Evolutionary conservation across 1,140 invertebrate species (phyloP).

Genomic region (Octopus sinensis): DNA sequence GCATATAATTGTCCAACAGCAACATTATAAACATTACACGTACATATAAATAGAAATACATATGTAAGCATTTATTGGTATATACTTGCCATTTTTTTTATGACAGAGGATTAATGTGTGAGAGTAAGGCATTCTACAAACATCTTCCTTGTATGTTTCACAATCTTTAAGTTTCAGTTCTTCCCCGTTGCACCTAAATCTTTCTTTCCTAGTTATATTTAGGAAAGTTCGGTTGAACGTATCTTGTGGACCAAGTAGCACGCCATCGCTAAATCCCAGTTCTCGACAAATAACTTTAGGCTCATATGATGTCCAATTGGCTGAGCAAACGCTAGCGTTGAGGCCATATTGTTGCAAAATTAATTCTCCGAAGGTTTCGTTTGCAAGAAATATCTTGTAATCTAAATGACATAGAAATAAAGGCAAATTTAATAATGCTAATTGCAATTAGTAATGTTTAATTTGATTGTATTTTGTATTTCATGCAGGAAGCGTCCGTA

Average conservation of each 20-base stretch:
- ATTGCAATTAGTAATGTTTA: no score
- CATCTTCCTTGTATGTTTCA: neutral
- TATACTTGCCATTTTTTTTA: constrained; percentile 30
- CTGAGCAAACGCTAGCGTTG: constrained; percentile 37
- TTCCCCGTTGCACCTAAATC: constrained; percentile 28
- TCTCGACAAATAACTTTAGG: constrained; percentile 37
- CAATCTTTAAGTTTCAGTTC: constrained; percentile 34
- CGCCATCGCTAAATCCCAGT: constrained; percentile 34
- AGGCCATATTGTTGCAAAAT: constrained; percentile 32
- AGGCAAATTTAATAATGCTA: no score
- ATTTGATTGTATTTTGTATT: no score
- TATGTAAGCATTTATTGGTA: neutral
- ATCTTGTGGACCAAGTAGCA: constrained; percentile 33
- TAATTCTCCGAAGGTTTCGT: constrained; percentile 34
- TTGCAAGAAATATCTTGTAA: constrained; percentile 28
- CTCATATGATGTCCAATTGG: constrained; percentile 37
- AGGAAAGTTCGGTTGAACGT: constrained; percentile 19
- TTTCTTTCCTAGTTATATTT: neutral
- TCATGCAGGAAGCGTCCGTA: no score
- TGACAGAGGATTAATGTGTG: neutral
- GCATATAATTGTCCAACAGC: no score
- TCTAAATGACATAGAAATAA: constrained; percentile 17
- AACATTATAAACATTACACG: no score
- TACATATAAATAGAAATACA: no score
- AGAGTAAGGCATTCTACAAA: neutral